phyloP scores from a whole-genome alignment of 2,797 vertebrate genomes.

The Coreius guichenoti region DNA sequence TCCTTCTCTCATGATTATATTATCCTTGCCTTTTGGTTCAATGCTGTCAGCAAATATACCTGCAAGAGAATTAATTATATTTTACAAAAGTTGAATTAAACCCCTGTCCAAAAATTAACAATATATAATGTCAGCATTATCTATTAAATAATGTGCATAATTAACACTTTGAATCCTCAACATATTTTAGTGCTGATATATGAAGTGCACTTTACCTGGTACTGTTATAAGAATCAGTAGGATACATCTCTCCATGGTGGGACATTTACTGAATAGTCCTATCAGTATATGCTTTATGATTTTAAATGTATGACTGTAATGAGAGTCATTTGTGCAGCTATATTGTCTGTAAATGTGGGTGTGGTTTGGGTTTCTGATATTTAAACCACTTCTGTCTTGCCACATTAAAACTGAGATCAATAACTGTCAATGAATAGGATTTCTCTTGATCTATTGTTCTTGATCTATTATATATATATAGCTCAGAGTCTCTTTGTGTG shows the following conservation, averaged over 20 bases:
- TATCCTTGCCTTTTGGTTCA: background rate
- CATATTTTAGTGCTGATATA: background rate
- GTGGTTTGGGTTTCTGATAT: conserved; percentile 27
- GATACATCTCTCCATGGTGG: conserved; percentile 6
- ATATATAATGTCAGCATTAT: background rate
- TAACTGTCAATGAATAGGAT: background rate
- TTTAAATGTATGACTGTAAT: background rate
- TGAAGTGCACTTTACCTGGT: conserved; percentile 1
- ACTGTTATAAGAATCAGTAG: conserved; percentile 18
- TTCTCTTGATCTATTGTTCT: background rate
- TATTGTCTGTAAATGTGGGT: conserved; percentile 1
- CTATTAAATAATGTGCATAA: background rate
- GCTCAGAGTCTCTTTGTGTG: background rate
- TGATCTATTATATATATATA: background rate
- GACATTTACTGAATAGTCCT: background rate
- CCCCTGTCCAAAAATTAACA: too few relatives aligned
- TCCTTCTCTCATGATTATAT: background rate
- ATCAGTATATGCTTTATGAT: background rate
- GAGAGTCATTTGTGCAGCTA: background rate
- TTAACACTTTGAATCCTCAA: background rate
- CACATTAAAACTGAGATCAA: background rate
- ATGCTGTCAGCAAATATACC: background rate
- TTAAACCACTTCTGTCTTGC: background rate
- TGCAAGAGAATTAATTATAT: background rate
- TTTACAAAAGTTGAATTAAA: background rate